Base-by-base conservation (phyloP, 2,113 vertebrate species). In the Prinia subflava region DNA sequence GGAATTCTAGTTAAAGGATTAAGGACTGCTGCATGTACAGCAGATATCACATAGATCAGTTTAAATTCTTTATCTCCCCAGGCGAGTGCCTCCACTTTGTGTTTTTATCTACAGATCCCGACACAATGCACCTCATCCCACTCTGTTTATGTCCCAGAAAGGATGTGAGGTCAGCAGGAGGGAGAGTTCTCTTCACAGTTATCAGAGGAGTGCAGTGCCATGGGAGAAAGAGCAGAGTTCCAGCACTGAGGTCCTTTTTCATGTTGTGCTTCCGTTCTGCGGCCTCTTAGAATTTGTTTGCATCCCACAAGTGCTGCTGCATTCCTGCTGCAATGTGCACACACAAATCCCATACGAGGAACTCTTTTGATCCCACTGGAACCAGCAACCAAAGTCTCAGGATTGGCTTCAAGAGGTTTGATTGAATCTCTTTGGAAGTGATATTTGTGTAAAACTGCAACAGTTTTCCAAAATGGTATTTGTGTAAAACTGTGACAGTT, bases 71-170 rank as follows among this genome's bases (percentile, higher is more conserved):
- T 68, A 83, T 86, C 64, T 90, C 86, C 64, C 68, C 33, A 74
- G 90, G 83, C 11, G 0, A 64, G 78, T 60, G 67, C 62, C 65
- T 89, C 25, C 39, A 85, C 79, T 49, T 90, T 85, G 74, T 91
- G 39, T 60, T 95, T 92, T 95, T 94, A 60, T 71, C 46, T 92
- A 7, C 74, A 71, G 91, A 91, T 83, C 79, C 76, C 77, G 76
- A 91, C 84, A 96, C 89, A 95, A 92, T 91, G 56, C 75, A 78
- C 60, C 82, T 83, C 79, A 64, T 85, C 87, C 41, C 90, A 37
- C 42, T 90, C n/a, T 95, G 95, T 96, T 95, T 96, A 94, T 87
- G 53, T 83, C 82, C 90, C 2, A 5, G 93, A 69, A 90, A 94
- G 73, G 85, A 87, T 87, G 69, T 91, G 92, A 94, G 86, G 92